Evolutionary conservation across 1,140 invertebrate genomes (phyloP).

Genomic region (Armadillidium nasatum): DNA sequence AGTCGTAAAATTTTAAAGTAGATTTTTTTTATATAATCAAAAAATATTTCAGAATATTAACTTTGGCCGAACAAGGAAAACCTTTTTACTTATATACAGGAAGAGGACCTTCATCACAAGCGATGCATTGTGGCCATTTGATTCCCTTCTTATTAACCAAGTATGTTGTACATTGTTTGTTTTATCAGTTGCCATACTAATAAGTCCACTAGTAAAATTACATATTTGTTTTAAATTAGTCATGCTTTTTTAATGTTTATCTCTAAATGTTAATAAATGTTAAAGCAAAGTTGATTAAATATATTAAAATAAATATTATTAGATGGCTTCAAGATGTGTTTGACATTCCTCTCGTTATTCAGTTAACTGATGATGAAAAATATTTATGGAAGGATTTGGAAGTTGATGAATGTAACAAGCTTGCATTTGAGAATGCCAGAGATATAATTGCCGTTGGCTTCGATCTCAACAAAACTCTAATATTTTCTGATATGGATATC

Average conservation of each 20-base stretch:
- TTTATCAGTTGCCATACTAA: neutral
- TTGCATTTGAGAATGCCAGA: slow-evolving; percentile 88
- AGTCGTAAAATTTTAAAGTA: too few species aligned
- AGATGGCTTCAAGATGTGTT: slow-evolving; percentile 98
- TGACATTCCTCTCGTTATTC: slow-evolving; percentile 91
- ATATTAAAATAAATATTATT: too few species aligned
- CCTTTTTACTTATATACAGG: slow-evolving; percentile 98
- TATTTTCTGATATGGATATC: slow-evolving; percentile 91
- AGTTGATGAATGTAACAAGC: slow-evolving; percentile 78
- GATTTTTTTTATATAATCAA: too few species aligned
- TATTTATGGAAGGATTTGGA: slow-evolving; percentile 94
- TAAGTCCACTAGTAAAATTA: too few species aligned
- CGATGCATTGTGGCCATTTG: slow-evolving; percentile 95
- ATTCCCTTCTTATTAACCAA: slow-evolving; percentile 96
- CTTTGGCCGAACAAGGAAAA: slow-evolving; percentile 68
- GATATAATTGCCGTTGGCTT: slow-evolving; percentile 99
- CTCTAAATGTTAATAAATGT: too few species aligned
- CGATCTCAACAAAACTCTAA: slow-evolving; percentile 91
- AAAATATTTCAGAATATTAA: too few species aligned
- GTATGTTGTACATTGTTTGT: too few species aligned
- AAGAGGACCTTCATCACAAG: slow-evolving; percentile 88
- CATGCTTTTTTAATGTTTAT: too few species aligned
- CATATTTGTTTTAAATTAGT: too few species aligned
- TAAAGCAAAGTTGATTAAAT: neutral
- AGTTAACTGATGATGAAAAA: slow-evolving; percentile 98